Conservation (phyloP, 2,113 vertebrate species). For the Rhabdornis inornatus region DNA sequence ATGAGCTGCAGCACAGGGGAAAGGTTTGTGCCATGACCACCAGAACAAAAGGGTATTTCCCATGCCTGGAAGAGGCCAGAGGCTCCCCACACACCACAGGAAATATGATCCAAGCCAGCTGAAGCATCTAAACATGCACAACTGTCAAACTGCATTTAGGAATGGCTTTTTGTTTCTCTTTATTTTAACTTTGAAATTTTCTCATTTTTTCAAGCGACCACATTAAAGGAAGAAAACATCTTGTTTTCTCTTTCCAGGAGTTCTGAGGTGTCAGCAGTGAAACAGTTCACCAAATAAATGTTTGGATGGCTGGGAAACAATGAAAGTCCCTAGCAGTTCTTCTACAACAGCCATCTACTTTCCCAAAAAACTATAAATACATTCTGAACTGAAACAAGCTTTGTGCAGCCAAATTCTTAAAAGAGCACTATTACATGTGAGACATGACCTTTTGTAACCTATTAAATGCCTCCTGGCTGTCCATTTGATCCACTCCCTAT, state of each 20-base stretch:
- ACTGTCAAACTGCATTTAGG: neutral
- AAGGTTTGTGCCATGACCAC: neutral
- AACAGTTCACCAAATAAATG: neutral
- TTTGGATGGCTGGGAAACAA: neutral
- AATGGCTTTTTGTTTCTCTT: neutral
- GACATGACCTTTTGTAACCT: neutral
- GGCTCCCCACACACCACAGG: neutral
- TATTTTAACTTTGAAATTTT: neutral
- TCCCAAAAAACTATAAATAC: neutral
- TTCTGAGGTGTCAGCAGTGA: neutral
- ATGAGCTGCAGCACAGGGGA: neutral
- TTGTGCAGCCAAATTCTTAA: neutral
- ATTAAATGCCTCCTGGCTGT: neutral
- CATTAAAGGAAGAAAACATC: neutral
- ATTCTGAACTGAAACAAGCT: neutral
- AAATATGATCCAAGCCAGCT: neutral
- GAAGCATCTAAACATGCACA: neutral
- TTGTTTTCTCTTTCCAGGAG: slow-evolving; percentile 20
- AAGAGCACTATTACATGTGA: neutral
- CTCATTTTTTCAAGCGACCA: neutral
- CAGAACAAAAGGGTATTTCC: neutral
- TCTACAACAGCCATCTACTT: neutral
- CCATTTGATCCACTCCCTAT: neutral
- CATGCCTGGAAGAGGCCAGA: neutral
- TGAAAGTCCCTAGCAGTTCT: neutral